Evolutionary conservation across 2,113 vertebrate species (phyloP), one percentile per base, ranked within the genome.

Genomic region (Ramphastos sulfuratus): DNA sequence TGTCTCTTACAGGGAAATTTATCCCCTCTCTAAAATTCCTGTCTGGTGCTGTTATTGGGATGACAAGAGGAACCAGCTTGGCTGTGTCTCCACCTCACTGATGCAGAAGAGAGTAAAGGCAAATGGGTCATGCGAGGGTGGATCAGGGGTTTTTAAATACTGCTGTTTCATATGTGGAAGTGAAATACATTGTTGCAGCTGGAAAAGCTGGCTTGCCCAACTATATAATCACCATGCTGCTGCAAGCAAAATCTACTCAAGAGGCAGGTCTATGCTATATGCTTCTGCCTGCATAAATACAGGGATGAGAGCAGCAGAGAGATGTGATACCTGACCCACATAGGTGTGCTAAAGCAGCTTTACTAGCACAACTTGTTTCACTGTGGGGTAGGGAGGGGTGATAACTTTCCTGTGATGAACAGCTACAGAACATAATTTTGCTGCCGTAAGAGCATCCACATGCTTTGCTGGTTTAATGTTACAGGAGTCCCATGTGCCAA

Each of bases 271-370:
- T 80, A 19, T 6, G 35, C 94, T 73, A 77, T 50, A 83, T 76
- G 85, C 82, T 94, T 52, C 85, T 95, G 85, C 85, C 92, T 94
- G 92, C 89, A 94, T 94, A 95, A 96, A 50, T 92, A 96, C 2
- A 24, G 48, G 79, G 82, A 92, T 60, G 90, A 81, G 85, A 90
- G 73, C 0, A 0, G 92, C 1, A 0, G 54, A 78, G 73, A 61
- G 96, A 93, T 95, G 95, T 82, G 95, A 96, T 96, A 95, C 94
- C 93, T 96, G 95, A 94, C 94, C 94, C 95, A 96, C 89, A 94
- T 89, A 94, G 74, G 90, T 35, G 86, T 46, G 86, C 92, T 86
- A 21, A 75, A 93, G 96, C 46, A 82, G 95, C 86, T 90, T 90
- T 93, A 95, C 86, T 55, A 69, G 95, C 94, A 84, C 50, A 93